Base-by-base conservation (phyloP, 2,113 vertebrate genomes). In the Platysteira castanea region DNA sequence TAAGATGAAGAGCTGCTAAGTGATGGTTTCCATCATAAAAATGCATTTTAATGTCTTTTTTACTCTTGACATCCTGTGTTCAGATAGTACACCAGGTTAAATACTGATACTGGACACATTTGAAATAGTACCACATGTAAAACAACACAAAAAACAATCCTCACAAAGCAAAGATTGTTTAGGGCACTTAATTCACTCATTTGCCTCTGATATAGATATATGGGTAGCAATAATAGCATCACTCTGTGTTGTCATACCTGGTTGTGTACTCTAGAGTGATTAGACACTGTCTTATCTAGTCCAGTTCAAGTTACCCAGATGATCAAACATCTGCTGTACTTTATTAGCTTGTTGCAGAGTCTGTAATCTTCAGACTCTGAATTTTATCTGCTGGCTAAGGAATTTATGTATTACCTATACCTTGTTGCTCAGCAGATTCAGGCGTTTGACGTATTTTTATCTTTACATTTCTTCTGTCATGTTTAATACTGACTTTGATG, bases 141-240 rank as follows among this genome's bases (percentile, higher is more conserved):
- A 77, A 21, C 20, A 30, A 41, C 35, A 21, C 13, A 42, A 21
- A 61, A 73, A 31, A 1, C 30, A 63, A 24, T 53, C 22, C 31
- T 21, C 21, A 10, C 4, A 44, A 60, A 24, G 39, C 5, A 53
- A 56, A 61, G 35, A 16, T 50, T 61, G 7, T 81, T 81, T 35
- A 78, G n/a, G 41, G 13, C 8, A 14, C n/a, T 82, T 63, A 47
- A 54, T 19, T 63, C 3, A 30, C 35, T 76, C 28, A 33, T 69
- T 31, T 87, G 11, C 6, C 19, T 69, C 14, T 13, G 6, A 13
- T 70, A 30, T 3, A 61, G 65, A 27, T 3, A 7, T 26, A 42
- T 5, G 37, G 52, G 23, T 41, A 39, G 21, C 0, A 0, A 22
- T 50, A 60, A 26, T 3, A 59, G 24, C 20, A 28, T 68, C 22